Percentiles rank a stretch among this genome's conserved stretches.
phyloP scores from a whole-genome alignment of 2,888 invertebrate species.

The Peribatodes rhomboidaria region DNA sequence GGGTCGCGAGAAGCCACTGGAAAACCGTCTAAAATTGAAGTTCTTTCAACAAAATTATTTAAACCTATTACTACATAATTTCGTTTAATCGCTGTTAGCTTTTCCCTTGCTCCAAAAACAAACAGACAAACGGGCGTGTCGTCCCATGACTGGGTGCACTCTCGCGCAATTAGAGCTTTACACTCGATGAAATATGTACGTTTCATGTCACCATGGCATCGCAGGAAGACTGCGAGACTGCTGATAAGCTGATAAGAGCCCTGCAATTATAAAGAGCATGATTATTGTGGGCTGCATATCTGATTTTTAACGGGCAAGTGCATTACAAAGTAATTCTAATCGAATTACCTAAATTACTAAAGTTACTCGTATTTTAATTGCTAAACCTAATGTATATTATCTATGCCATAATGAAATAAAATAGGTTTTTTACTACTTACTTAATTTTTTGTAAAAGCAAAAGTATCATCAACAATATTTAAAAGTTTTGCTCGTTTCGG shows the following conservation, averaged over 20 bases:
- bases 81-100: slow-evolving; percentile 8
- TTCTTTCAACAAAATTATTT: too few species aligned
- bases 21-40: too few species aligned
- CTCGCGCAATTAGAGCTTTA: slow-evolving; percentile 49
- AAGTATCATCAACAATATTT: too few species aligned
- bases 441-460: too few species aligned
- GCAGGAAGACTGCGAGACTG: slow-evolving; percentile 13
- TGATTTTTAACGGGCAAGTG: neutral
- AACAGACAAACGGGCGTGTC: slow-evolving; percentile 47
- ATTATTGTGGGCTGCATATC: slow-evolving; percentile 1
- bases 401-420: too few species aligned
- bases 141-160: slow-evolving; percentile 42
- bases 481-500: too few species aligned
- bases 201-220: slow-evolving; percentile 37
- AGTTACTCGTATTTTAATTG: too few species aligned
- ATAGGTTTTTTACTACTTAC: too few species aligned
- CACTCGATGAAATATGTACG: slow-evolving; percentile 50
- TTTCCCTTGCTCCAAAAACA: slow-evolving; percentile 35
- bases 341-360: too few species aligned
- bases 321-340: neutral
- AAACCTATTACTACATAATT: too few species aligned
- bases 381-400: too few species aligned
- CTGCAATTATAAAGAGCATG: slow-evolving; percentile 16
- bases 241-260: slow-evolving; percentile 15
- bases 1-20: too few species aligned